Conservation (phyloP, 2,797 vertebrate genomes). For the Liparis tanakae region DNA sequence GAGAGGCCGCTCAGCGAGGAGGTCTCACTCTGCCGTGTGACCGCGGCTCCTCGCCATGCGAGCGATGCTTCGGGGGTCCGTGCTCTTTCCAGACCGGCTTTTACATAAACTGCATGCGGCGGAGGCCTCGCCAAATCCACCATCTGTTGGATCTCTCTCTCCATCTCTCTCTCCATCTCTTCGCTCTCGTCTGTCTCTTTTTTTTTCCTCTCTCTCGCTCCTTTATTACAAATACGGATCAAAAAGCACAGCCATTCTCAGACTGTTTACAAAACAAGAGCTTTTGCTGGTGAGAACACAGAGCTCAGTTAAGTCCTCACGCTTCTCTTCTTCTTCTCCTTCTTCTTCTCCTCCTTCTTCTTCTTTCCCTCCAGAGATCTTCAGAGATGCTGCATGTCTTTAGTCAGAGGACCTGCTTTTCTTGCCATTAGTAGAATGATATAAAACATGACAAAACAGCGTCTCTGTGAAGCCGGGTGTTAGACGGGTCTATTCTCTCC, state of each 20-base stretch:
- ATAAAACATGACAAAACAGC: constrained; percentile 87
- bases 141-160: constrained; percentile 79
- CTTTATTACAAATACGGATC: constrained; percentile 68
- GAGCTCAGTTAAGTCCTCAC: constrained; percentile 56
- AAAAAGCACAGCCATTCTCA: constrained; percentile 59
- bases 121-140: constrained; percentile 79
- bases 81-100: constrained; percentile 79
- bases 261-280: constrained; percentile 72
- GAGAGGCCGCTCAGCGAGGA: too few relatives aligned
- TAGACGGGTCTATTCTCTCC: constrained; percentile 83
- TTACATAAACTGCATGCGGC: constrained; percentile 76
- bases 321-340: constrained; percentile 37
- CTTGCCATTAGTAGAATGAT: constrained; percentile 85
- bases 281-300: constrained; percentile 64
- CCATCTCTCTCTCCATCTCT: constrained; percentile 41
- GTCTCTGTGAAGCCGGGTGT: constrained; percentile 81
- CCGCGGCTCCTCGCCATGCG: constrained; percentile 76
- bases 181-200: constrained; percentile 53
- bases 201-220: constrained; percentile 7
- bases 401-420: constrained; percentile 82
- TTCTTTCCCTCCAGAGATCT: constrained; percentile 78
- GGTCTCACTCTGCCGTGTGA: constrained; percentile 57
- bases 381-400: constrained; percentile 78
- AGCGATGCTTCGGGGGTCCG: constrained; percentile 75
- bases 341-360: constrained; percentile 11